Conservation (phyloP, 1,140 invertebrate species). For the Leptinotarsa defecta region DNA sequence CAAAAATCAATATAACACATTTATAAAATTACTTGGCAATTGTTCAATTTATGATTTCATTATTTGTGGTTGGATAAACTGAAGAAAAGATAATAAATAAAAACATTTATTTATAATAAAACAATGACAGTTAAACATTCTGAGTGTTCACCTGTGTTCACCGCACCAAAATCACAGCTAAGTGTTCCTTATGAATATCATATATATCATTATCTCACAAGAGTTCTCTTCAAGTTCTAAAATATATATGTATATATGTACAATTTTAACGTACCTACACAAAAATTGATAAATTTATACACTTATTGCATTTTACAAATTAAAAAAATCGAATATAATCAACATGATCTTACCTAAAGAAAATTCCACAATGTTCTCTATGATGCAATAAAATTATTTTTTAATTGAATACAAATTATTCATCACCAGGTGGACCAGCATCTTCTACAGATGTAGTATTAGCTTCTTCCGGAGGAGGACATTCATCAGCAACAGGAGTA, state of each 20-base stretch:
- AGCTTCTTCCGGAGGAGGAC: background rate
- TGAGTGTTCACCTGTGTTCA: constrained; percentile 31
- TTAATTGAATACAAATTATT: constrained; percentile 5
- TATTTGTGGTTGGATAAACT: constrained; percentile 2
- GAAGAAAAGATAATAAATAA: constrained; percentile 11
- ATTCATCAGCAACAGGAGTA: constrained; percentile 10
- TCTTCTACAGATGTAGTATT: background rate
- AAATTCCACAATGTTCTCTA: constrained; percentile 17
- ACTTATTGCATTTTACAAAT: constrained; percentile 24
- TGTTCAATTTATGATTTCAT: too few species aligned
- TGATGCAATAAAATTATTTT: constrained; percentile 6
- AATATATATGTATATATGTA: constrained; percentile 18
- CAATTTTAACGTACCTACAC: constrained; percentile 26
- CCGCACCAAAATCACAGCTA: constrained; percentile 30
- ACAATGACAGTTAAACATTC: constrained; percentile 15
- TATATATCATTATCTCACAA: background rate
- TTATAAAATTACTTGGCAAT: too few species aligned
- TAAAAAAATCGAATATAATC: constrained; percentile 4
- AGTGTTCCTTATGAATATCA: constrained; percentile 17
- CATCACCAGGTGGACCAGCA: background rate
- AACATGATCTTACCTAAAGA: constrained; percentile 13
- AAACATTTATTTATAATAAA: constrained; percentile 27
- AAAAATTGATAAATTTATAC: constrained; percentile 17
- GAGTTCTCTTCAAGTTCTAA: constrained; percentile 14
- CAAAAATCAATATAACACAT: too few species aligned